Conservation (phyloP, 2,113 vertebrate species). For the Erythrocercus mccallii region DNA sequence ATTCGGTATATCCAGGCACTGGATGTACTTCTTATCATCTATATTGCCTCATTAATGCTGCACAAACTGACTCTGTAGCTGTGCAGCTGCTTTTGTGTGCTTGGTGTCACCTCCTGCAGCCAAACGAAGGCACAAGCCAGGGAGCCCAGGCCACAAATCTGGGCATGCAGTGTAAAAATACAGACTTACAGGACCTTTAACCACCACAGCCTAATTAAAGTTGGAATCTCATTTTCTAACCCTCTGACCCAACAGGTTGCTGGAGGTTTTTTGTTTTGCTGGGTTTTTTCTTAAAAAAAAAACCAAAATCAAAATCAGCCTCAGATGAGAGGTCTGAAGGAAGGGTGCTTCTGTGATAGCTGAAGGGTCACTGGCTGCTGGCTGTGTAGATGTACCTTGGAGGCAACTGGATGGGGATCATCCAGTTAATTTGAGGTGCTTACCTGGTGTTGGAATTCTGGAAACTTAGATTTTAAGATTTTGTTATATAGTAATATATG, state of each 20-base stretch:
- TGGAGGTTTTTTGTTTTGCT: neutral
- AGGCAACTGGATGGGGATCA: neutral
- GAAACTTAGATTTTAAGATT: too few species aligned
- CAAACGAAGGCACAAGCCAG: neutral
- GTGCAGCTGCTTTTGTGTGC: neutral
- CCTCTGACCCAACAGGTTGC: neutral
- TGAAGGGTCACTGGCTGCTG: neutral
- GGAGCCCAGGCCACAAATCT: slow-evolving; percentile 22
- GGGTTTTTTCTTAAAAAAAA: neutral
- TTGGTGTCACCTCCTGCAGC: slow-evolving; percentile 37
- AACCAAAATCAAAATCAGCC: neutral
- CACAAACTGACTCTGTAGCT: slow-evolving; percentile 30
- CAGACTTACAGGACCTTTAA: neutral
- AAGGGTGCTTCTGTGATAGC: neutral
- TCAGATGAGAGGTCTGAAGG: neutral
- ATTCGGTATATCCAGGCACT: neutral
- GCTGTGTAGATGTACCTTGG: fast-evolving
- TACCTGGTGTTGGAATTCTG: neutral
- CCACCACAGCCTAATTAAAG: slow-evolving; percentile 27
- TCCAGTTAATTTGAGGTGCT: neutral
- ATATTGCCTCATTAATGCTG: slow-evolving; percentile 54
- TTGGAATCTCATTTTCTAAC: neutral
- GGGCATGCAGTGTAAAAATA: neutral
- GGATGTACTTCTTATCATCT: slow-evolving; percentile 69
- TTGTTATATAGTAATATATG: too few species aligned